Base-by-base conservation (phyloP, 2,797 vertebrate species). In the Etheostoma perlongum region DNA sequence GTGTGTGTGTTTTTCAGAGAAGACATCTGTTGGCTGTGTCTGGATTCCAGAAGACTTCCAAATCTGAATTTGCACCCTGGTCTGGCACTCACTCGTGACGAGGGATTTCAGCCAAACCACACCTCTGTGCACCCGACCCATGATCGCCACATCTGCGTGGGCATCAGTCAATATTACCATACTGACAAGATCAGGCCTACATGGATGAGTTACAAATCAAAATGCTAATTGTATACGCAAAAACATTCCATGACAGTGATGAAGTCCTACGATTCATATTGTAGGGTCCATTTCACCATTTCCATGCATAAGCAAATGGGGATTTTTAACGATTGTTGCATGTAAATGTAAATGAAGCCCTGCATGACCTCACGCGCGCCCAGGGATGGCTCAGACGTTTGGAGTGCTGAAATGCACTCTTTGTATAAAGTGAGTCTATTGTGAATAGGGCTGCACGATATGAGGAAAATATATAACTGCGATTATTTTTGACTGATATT, bases 41-140 rank as follows among this genome's bases (percentile, higher is more conserved):
- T 55, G 42, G 55, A 67, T 40, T 65, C 46, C 72, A 27, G 19
- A 52, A 25, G 48, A 46, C 11, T 40, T 11, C 36, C 36, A 40
- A 40, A 40, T 11, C 36, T 10, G 8, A 40, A 10, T 11, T 40
- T 40, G 9, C 36, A 40, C 10, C 10, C 36, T 11, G 36, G 10
- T 36, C 64, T 73, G 42, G 36, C 71, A 85, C 53, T 59, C 0
- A 4, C 19, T 9, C 0, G 69, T 42, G 63, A 79, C 81, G 72
- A 51, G 19, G 7, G 15, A 61, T 46, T 51, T 46, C 15, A 79
- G 55, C 61, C 57, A 23, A 83, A 72, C 51, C 6, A 30, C 63
- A 76, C n/a, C 44, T 81, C 30, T 25, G 62, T 15, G 72, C n/a
- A 44, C 75, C 44, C 15, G 0, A 60, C 36, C 1, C 23, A 27